Base-by-base conservation (phyloP, 2,888 invertebrate species). In the Danaus chrysippus region DNA sequence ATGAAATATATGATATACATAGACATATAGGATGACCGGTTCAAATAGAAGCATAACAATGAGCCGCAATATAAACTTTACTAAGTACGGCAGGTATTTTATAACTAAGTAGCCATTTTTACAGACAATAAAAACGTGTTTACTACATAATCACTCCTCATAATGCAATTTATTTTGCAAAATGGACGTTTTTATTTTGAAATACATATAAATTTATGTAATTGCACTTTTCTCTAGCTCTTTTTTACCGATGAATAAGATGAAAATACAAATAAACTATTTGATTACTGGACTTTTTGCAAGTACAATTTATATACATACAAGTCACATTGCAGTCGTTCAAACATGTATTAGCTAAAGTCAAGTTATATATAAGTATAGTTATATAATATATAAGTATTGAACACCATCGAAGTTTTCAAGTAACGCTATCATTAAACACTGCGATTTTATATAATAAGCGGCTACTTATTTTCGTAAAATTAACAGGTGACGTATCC, bases 151-250 rank as follows among this genome's bases (percentile, higher is more conserved):
- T 59, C 15, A 59, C 34, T 19, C 43, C 52, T 54, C 57, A 71
- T 74, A 69, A 78, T 78, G 79, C 79, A 80, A 81, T 81, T 78
- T 79, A 73, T 63, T 75, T 77, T 79, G 80, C 79, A 85, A 82
- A 81, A 84, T 87, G 87, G 87, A 87, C 87, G 87, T 83, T 69
- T 77, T 76, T 60, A 64, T 72, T 74, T 80, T 79, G 76, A 75
- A 79, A 77, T 79, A 79, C 76, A 75, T 78, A 77, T 77, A 79
- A 67, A 69, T 68, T 72, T 75, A 79, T 78, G 82, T 87, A 88
- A 88, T 88, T 85, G 88, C 89, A 89, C 87, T 89, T 89, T 79
- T 73, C 66, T 77, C 76, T 76, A 78, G 83, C 78, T 75, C 71
- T 74, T 70, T 74, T 74, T 76, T 76, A 78, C 75, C 77, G 78